These are phyloP conservation scores for Andrena trimmerana DNA, from an alignment of 2,888 invertebrate genomes.

Conservation along the genomic window DNA sequence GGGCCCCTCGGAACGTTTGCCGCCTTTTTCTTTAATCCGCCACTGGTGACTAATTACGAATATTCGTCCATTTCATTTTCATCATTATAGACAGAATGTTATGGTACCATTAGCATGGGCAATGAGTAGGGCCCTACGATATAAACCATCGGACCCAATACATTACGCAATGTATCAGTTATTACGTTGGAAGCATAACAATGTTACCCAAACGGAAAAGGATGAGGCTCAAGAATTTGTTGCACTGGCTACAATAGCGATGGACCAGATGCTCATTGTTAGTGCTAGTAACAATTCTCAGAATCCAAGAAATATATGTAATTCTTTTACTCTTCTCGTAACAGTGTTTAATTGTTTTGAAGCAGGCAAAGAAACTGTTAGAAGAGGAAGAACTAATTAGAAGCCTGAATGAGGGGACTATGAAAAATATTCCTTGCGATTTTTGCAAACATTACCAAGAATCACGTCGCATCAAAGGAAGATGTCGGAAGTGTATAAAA, in stretches of 20 bases:
- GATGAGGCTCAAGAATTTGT: conserved; percentile 55
- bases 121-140: conserved; percentile 65
- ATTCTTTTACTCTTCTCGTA: neutral
- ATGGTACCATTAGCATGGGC: conserved; percentile 77
- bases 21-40: too few relatives aligned
- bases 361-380: conserved; percentile 34
- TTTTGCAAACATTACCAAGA: conserved; percentile 25
- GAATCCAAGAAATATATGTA: neutral
- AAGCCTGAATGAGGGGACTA: conserved; percentile 19
- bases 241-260: conserved; percentile 51
- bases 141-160: conserved; percentile 71
- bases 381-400: conserved; percentile 33
- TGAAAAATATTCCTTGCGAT: conserved; percentile 32
- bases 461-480: conserved; percentile 20
- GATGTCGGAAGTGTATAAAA: conserved; percentile 42
- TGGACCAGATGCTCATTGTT: conserved; percentile 55
- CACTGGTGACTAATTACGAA: neutral
- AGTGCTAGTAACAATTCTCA: conserved; percentile 15
- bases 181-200: conserved; percentile 72
- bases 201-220: conserved; percentile 55
- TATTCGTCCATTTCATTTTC: neutral
- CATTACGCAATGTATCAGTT: conserved; percentile 75
- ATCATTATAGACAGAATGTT: conserved; percentile 67
- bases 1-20: too few relatives aligned
- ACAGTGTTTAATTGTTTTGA: neutral